Percentiles rank a stretch among this genome's conserved stretches.
These are phyloP conservation scores for Neopelma chrysocephalum DNA, from an alignment of 2,797 vertebrate species.

Conservation along the genomic window DNA sequence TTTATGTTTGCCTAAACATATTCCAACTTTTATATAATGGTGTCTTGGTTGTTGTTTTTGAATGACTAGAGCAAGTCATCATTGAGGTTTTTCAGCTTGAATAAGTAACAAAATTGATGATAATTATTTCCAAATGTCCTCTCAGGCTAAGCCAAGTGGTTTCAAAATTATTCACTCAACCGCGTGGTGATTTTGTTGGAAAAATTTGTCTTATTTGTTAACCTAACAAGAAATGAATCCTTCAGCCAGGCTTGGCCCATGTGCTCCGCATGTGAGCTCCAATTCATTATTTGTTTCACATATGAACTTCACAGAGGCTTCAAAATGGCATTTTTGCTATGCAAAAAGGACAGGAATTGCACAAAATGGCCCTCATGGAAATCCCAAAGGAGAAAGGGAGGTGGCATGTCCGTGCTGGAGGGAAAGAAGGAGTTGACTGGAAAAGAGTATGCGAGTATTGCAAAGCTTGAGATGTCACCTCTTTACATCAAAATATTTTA, in stretches of 20 bases:
- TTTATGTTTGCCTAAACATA: constrained; percentile 2
- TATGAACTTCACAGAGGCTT: neutral
- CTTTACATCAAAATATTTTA: neutral
- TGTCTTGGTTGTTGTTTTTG: constrained; percentile 26
- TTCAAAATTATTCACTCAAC: constrained; percentile 51
- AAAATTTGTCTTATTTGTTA: constrained; percentile 37
- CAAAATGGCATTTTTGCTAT: neutral
- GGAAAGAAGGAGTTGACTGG: neutral
- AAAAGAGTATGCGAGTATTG: accelerated
- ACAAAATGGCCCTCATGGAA: neutral
- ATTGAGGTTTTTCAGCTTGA: constrained; percentile 46
- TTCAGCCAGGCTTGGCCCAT: neutral
- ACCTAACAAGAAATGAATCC: constrained; percentile 14
- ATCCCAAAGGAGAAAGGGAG: neutral
- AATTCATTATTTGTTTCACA: neutral
- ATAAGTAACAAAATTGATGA: constrained; percentile 54
- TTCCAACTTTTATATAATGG: neutral
- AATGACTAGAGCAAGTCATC: constrained; percentile 54
- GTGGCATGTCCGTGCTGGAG: accelerated
- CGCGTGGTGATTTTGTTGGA: constrained; percentile 33
- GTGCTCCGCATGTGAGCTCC: neutral
- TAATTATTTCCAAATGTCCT: constrained; percentile 67
- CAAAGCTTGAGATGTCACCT: neutral
- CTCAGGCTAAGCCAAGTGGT: constrained; percentile 37
- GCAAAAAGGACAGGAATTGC: neutral